Percentiles rank a stretch among this genome's conserved stretches.
These are phyloP conservation scores for Archips crataeganus DNA, from an alignment of 2,888 invertebrate genomes.

Conservation along the genomic window DNA sequence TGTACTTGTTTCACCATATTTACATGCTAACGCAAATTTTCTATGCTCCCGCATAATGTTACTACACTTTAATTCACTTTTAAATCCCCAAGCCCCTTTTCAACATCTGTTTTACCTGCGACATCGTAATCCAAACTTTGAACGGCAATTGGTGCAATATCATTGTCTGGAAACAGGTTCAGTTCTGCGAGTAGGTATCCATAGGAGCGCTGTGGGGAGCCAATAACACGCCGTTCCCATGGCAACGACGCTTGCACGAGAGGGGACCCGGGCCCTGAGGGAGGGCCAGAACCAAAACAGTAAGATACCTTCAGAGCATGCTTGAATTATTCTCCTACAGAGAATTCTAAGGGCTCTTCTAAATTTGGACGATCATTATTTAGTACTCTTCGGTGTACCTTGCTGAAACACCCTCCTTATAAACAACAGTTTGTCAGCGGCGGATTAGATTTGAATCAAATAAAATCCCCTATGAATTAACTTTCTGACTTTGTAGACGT, in stretches of 20 bases:
- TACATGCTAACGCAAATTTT: constrained; percentile 4
- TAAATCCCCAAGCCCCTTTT: constrained; percentile 29
- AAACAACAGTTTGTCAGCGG: constrained; percentile 52
- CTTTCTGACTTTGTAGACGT: background rate
- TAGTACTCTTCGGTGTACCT: constrained; percentile 56
- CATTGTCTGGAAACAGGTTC: constrained; percentile 53
- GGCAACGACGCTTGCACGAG: constrained; percentile 67
- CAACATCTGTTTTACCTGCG: constrained; percentile 39
- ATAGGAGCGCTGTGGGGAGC: constrained; percentile 74
- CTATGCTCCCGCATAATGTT: background rate
- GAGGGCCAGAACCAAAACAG: constrained; percentile 68
- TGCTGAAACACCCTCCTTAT: constrained; percentile 50
- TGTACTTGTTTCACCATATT: background rate
- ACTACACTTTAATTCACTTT: constrained; percentile 36
- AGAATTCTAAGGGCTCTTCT: constrained; percentile 47
- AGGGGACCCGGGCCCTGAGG: constrained; percentile 72
- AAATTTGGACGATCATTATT: constrained; percentile 57
- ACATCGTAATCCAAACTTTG: constrained; percentile 45
- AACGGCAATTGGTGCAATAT: constrained; percentile 46
- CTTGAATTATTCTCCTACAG: constrained; percentile 46
- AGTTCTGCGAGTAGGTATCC: constrained; percentile 55
- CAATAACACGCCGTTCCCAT: constrained; percentile 80
- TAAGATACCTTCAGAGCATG: constrained; percentile 64
- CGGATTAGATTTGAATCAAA: constrained; percentile 19
- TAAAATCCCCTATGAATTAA: constrained; percentile 14